Base-by-base conservation (phyloP, 1,140 invertebrate genomes). In the Ips nitidus region DNA sequence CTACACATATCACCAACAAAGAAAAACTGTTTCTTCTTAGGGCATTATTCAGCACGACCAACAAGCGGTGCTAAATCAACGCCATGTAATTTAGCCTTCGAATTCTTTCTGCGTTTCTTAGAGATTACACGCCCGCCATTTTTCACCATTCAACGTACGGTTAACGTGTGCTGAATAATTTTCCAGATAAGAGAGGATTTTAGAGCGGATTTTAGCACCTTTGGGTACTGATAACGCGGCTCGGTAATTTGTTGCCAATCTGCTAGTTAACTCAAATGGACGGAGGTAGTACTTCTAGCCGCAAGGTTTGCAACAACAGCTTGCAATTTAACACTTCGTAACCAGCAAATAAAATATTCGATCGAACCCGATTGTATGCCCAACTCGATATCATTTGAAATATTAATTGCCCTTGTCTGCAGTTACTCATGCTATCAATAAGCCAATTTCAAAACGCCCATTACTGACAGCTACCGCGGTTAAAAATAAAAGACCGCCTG, bases 371-470 rank as follows among this genome's bases (percentile, higher is more conserved):
- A 22, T 50, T 50, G 45, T 50, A 1, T 22, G 7, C 22, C 45
- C 45, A 50, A 55, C n/a, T 53, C 38, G 61, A 53, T 57, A 58
- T 36, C 64, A 45, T 50, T 50, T 66, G 52, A 66, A 66, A 66
- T 53, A 66, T 66, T 66, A 56, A 66, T 66, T 43, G 40, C 53
- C 1, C 41, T 45, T 66, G 52, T 66, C 64, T 7, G 64, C 56
- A 6, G 45, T 66, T 39, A 57, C 64, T 66, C 64, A 57, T 66
- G 53, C 41, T 43, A 66, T 66, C 64, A 57, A 66, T 66, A 66
- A 66, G 64, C 22, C 64, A 22, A 65, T 53, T 61, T 65, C 22
- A 41, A 41, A 36, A 53, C 62, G 64, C 64, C 64, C 53, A 66
- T 53, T 66, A 66, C 57, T 66, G 64, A 66, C 64, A 57, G 56